phyloP scores from a whole-genome alignment of 2,113 vertebrate genomes.

The Coracopsis vasa region DNA sequence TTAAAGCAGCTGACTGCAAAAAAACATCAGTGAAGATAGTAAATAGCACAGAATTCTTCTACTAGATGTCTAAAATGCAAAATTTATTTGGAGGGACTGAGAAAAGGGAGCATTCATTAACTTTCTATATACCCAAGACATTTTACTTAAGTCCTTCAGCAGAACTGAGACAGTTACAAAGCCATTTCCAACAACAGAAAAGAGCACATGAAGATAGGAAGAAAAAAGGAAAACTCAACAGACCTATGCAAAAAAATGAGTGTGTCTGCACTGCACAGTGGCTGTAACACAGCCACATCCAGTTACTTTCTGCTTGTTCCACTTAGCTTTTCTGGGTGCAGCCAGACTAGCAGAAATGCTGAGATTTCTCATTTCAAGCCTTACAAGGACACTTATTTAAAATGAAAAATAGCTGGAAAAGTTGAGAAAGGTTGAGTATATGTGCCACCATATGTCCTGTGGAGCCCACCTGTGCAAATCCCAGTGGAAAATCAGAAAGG shows the following conservation, averaged over 20 bases:
- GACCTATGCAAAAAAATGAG: not conserved
- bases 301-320: not conserved
- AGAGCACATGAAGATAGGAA: not conserved
- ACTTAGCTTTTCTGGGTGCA: not conserved
- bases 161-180: not conserved
- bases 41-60: not conserved
- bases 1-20: not conserved
- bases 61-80: not conserved
- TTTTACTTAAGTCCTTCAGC: not conserved
- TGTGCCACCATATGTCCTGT: not conserved
- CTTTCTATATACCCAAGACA: not conserved
- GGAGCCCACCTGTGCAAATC: not conserved
- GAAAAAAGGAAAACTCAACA: not conserved
- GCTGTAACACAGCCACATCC: not conserved
- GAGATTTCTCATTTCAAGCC: not conserved
- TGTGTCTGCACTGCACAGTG: not conserved
- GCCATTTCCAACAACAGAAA: not conserved
- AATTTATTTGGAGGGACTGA: not conserved
- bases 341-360: not conserved
- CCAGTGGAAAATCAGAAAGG: not conserved
- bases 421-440: not conserved
- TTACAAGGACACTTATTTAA: not conserved
- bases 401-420: not conserved
- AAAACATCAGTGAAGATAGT: not conserved
- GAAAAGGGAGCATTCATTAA: not conserved